Conservation (phyloP, 2,888 invertebrate species). For the Acrobeloides nanus region DNA sequence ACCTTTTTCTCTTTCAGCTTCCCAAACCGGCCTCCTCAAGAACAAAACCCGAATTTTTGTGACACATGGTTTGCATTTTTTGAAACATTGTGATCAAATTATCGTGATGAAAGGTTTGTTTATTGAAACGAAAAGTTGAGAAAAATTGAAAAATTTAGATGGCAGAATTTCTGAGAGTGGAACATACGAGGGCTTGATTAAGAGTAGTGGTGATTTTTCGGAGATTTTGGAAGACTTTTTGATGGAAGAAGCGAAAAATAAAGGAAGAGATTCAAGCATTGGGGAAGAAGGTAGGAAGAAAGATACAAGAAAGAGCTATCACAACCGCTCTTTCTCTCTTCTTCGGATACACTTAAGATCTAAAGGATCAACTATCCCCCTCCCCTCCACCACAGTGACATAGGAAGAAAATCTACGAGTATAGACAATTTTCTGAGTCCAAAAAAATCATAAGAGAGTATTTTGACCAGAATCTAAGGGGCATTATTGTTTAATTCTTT, state of each 20-base stretch:
- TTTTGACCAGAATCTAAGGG: no score
- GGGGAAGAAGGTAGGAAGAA: conserved; percentile 41
- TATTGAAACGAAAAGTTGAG: conserved; percentile 18
- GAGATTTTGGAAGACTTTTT: conserved; percentile 60
- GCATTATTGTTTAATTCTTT: no score
- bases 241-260: conserved; percentile 54
- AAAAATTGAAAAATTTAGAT: conserved; percentile 54
- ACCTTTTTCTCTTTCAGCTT: no score
- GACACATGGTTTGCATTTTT: conserved; percentile 86
- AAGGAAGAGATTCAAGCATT: conserved; percentile 41
- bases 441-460: no score
- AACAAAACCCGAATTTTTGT: conserved; percentile 75
- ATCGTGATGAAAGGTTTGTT: conserved; percentile 70
- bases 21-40: conserved; percentile 40
- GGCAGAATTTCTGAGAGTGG: conserved; percentile 83
- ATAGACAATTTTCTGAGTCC: no score
- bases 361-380: no score
- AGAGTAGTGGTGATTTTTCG: conserved; percentile 65
- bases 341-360: no score
- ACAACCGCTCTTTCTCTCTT: no score
- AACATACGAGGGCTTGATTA: conserved; percentile 77
- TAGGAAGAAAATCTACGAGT: no score
- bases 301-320: no score
- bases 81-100: conserved; percentile 83
- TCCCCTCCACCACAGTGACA: no score